Conservation (phyloP, 2,888 invertebrate species). For the Ferrisia virgata region DNA sequence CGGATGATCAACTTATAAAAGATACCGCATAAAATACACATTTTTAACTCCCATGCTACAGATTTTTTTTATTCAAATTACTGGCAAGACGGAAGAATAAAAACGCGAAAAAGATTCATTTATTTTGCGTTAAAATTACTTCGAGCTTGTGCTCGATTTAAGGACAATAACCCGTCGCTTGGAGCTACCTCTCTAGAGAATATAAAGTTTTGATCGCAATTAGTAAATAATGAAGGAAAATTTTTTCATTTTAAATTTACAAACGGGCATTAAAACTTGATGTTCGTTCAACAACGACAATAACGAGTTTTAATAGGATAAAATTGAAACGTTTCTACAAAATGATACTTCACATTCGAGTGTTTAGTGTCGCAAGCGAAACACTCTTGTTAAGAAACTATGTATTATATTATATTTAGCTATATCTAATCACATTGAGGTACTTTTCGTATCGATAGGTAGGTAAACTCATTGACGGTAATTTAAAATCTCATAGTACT, state of each 20-base stretch:
- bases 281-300: neutral
- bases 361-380: neutral
- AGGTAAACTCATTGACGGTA: no score
- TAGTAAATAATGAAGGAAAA: neutral
- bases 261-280: neutral
- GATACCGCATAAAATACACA: no score
- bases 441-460: neutral
- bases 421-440: neutral
- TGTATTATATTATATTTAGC: neutral
- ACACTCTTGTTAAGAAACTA: neutral
- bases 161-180: neutral
- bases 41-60: no score
- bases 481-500: neutral
- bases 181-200: neutral
- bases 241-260: neutral
- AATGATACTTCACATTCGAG: neutral
- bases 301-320: neutral
- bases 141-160: neutral
- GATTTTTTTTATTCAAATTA: no score
- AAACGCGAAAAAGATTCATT: neutral
- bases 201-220: neutral
- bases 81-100: neutral
- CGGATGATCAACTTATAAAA: no score
- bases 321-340: neutral
- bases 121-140: neutral